Conservation (phyloP, 2,113 vertebrate genomes). For the Turdus rufiventris region DNA sequence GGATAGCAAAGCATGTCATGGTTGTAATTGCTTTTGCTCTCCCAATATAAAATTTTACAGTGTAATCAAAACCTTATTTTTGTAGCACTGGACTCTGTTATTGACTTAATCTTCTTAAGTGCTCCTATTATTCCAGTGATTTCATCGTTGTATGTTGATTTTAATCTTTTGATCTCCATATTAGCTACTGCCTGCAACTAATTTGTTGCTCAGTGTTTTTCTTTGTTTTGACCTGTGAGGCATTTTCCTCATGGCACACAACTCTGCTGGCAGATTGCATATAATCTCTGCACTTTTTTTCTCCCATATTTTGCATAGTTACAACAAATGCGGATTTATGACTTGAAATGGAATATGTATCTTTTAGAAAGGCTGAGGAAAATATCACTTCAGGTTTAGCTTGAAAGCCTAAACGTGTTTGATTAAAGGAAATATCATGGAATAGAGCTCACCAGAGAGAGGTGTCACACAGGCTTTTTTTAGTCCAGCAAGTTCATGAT, state of each 20-base stretch:
- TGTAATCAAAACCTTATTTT: constrained; percentile 70
- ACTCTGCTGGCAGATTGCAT: constrained; percentile 73
- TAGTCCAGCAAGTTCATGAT: background rate
- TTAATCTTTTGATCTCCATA: constrained; percentile 80
- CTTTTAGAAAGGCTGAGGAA: constrained; percentile 39
- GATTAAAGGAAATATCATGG: constrained; percentile 29
- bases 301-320: constrained; percentile 76
- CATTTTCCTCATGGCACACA: constrained; percentile 75
- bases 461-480: background rate
- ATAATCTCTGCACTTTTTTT: constrained; percentile 75
- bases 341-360: constrained; percentile 65
- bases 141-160: constrained; percentile 77
- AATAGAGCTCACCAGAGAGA: background rate
- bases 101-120: constrained; percentile 74
- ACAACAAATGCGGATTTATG: constrained; percentile 72
- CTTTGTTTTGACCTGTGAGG: constrained; percentile 75
- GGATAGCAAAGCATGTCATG: constrained; percentile 57
- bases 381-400: constrained; percentile 61
- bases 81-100: constrained; percentile 63
- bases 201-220: constrained; percentile 83
- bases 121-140: constrained; percentile 75
- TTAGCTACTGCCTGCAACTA: constrained; percentile 79
- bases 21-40: constrained; percentile 71
- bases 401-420: constrained; percentile 21
- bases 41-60: constrained; percentile 59